A percentile compares a stretch with the other conserved stretches of the same genome.
phyloP scores from a whole-genome alignment of 2,113 vertebrate genomes.

The Clarias magur region DNA sequence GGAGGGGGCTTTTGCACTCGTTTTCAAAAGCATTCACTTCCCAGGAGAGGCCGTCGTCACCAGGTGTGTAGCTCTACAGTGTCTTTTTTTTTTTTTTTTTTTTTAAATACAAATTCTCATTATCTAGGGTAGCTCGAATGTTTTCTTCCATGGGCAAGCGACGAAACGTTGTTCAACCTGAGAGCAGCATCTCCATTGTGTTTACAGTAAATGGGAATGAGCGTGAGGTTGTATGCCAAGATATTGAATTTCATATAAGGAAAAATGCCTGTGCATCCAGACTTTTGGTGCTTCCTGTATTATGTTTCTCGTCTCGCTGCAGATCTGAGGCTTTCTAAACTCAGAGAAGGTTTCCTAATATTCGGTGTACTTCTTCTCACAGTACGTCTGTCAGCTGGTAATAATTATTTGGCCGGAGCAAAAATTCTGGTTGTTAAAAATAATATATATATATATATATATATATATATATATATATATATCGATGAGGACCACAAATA shows the following conservation, averaged over 20 bases:
- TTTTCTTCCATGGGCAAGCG: no score
- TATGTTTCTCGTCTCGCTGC: neutral
- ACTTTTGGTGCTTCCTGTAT: neutral
- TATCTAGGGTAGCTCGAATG: no score
- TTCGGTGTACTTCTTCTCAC: neutral
- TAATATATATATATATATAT: neutral
- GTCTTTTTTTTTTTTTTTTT: neutral
- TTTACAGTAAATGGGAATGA: no score
- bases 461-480: neutral
- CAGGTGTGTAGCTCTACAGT: conserved; percentile 76
- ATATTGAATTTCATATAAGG: no score
- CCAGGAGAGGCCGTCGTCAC: conserved; percentile 89
- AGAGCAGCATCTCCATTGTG: no score
- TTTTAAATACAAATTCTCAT: no score
- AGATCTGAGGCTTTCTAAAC: neutral
- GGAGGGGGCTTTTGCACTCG: conserved; percentile 93
- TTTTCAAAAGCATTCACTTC: conserved; percentile 93
- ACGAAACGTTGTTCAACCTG: no score
- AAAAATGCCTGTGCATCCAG: no score
- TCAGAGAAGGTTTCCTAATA: neutral
- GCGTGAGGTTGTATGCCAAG: no score
- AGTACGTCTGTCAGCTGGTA: neutral
- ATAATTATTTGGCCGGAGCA: neutral
- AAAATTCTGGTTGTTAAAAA: neutral
- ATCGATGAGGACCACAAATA: no score